Percentiles rank a stretch among this genome's conserved stretches.
Conservation (phyloP, 2,113 vertebrate species). For the Blennius ocellaris region DNA sequence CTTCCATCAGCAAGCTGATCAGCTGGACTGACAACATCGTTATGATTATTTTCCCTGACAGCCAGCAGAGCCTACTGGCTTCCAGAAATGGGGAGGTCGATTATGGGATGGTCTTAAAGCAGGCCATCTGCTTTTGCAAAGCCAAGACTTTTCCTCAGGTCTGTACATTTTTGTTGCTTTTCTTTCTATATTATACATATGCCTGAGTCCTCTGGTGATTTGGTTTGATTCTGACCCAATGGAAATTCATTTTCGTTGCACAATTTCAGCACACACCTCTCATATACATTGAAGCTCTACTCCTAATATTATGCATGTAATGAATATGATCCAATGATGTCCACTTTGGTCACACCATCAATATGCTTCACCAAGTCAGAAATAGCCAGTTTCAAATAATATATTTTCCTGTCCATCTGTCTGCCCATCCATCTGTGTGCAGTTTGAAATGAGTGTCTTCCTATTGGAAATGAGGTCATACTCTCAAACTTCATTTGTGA, state of each 20-base stretch:
- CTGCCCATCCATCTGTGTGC: slow-evolving; percentile 61
- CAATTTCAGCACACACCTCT: not conserved
- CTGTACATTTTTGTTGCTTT: slow-evolving; percentile 9
- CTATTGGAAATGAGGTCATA: slow-evolving; percentile 58
- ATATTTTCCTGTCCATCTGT: slow-evolving; percentile 58
- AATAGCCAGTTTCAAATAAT: slow-evolving; percentile 25
- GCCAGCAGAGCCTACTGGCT: slow-evolving; percentile 72
- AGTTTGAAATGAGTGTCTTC: slow-evolving; percentile 49
- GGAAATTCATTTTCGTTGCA: not conserved
- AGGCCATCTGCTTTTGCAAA: slow-evolving; percentile 55
- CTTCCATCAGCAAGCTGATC: slow-evolving; percentile 69
- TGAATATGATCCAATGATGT: not conserved
- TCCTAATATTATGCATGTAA: slow-evolving; percentile 4
- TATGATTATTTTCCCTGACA: slow-evolving; percentile 81
- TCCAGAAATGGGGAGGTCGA: slow-evolving; percentile 67
- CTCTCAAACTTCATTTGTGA: slow-evolving; percentile 35
- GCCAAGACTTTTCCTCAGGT: slow-evolving; percentile 32
- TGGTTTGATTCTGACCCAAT: not conserved
- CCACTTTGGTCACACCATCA: slow-evolving; percentile 24
- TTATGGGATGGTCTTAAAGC: slow-evolving; percentile 54
- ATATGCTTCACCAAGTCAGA: slow-evolving; percentile 48
- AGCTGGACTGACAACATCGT: slow-evolving; percentile 75
- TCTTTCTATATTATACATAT: not conserved
- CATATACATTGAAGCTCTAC: not conserved
- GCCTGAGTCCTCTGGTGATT: not conserved